Base-by-base conservation (phyloP, 2,113 vertebrate species). In the Origma solitaria region DNA sequence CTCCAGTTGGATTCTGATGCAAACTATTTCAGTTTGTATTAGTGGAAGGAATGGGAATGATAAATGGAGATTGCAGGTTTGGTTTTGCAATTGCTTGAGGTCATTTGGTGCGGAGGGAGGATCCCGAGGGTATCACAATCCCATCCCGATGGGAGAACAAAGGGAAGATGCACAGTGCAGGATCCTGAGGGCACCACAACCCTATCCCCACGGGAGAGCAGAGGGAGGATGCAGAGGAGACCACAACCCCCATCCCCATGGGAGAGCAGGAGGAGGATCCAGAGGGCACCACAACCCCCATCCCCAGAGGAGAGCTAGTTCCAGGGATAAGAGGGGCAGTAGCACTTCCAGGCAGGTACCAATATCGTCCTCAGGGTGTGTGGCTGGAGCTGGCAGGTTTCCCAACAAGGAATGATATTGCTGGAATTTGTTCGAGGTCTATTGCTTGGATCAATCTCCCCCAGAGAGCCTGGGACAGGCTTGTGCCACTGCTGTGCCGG, bases 331-430 rank as follows among this genome's bases (percentile, higher is more conserved):
- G 30, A 76, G 57, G 30, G 7, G 19, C 28, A 70, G 37, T 13
- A 94, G n/a, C 40, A 17, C 19, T 33, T 57, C 16, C 64, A 47
- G 53, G 40, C 56, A 85, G 82, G 85, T 40, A 71, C 15, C 31
- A 57, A 42, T 44, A 31, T 2, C 0, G 2, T 27, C 51, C 76
- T 40, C 37, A 9, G 54, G 40, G 54, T 0, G 1, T 37, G 54
- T 60, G 54, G 54, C 64, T 61, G 73, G n/a, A 53, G 47, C 47
- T 78, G 64, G 84, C 64, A 61, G 53, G 17, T 23, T 81, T 82
- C 80, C 92, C 58, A 81, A 9, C 71, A 72, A 50, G 33, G 50
- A 73, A 69, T 28, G n/a, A 53, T 37, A 30, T 14, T 30, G 24
- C 20, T 88, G 75, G 73, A 78, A 77, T 66, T 49, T 47, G 11